Base-by-base conservation (phyloP, 1,140 invertebrate genomes). In the Matsumurasca onukii region DNA sequence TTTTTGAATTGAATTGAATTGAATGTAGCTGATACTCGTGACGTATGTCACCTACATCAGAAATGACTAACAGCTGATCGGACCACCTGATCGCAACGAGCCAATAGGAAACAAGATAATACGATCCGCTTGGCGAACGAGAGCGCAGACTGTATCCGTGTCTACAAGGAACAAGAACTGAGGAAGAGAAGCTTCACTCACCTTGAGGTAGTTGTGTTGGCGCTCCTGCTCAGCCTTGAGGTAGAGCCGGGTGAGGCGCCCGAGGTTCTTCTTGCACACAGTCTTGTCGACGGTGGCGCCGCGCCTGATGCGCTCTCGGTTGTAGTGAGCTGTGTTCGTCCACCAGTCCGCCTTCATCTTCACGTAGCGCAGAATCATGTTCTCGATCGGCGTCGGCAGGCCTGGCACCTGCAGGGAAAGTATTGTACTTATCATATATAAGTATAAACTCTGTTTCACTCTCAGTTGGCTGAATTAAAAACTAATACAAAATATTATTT, bases 311-410 rank as follows among this genome's bases (percentile, higher is more conserved):
- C 98, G 85, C 81, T 99, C 98, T 27, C 98, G 86, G 82, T 99
- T 99, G 79, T 99, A 99, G 82, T 99, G 98, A 1, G 98, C 98
- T 0, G 98, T 99, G 80, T 99, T 99, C 0, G 98, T 99, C 98
- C 98, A 99, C 98, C 98, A 99, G 81, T 99, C 98, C 0, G 98
- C 98, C 79, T 99, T 99, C 89, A 99, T 99, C 80, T 99, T 99
- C 0, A 99, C 98, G 80, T 99, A 99, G 49, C 98, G 87, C 22
- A 99, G 85, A 74, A 99, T 99, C 98, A 99, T 99, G 80, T 99
- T 99, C 82, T 99, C 98, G 75, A 99, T 99, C 0, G 98, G 98
- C 55, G 95, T 99, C 0, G 98, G 98, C 9, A 99, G 81, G 2
- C 98, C 98, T 12, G 98, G 98, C 1, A 99, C 95, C 84, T 86